Conservation (phyloP, 2,113 vertebrate genomes). For the Capra hircus region DNA sequence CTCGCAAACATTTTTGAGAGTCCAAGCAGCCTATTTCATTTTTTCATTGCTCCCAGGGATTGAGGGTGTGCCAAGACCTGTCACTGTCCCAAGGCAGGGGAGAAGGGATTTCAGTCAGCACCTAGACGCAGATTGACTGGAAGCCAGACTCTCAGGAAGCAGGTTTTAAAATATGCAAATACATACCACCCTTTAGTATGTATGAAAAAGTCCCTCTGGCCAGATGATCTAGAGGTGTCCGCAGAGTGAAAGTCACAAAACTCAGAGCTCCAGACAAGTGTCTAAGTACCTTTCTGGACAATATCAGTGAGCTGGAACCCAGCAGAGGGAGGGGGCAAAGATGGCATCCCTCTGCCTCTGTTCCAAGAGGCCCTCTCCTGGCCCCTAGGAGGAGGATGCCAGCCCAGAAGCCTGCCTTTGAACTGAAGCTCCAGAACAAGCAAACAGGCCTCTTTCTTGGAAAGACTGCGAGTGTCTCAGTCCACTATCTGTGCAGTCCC, state of each 20-base stretch:
- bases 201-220: background rate
- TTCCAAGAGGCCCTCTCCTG: background rate
- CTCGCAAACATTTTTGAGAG: background rate
- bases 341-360: background rate
- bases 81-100: background rate
- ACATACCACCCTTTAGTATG: background rate
- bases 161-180: background rate
- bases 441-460: background rate
- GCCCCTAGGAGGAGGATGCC: background rate
- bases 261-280: background rate
- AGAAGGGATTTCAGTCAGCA: background rate
- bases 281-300: background rate
- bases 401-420: background rate
- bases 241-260: background rate
- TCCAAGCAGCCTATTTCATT: background rate
- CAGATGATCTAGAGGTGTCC: background rate
- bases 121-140: background rate
- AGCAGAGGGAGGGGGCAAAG: too few relatives aligned
- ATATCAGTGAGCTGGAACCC: background rate
- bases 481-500: background rate
- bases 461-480: rapidly evolving
- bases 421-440: background rate
- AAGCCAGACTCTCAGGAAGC: background rate
- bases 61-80: background rate
- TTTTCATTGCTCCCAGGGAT: background rate